A percentile compares a stretch with the other conserved stretches of the same genome.
phyloP scores from a whole-genome alignment of 2,888 invertebrate genomes.

The Meiosimyza platycephala region DNA sequence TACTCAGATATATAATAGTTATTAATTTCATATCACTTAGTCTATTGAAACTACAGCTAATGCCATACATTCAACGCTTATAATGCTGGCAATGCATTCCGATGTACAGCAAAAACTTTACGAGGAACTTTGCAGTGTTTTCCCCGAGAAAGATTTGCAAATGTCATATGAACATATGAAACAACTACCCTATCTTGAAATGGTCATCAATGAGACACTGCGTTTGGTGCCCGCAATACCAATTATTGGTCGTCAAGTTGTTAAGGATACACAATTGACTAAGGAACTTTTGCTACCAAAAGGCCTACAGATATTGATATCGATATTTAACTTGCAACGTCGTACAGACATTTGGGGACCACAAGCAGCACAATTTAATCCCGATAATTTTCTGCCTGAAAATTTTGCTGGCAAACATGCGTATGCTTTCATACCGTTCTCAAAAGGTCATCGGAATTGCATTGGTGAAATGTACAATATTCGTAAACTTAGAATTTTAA shows the following conservation, averaged over 20 bases:
- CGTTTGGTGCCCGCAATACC: constrained; percentile 49
- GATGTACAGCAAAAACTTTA: constrained; percentile 43
- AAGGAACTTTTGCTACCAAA: constrained; percentile 45
- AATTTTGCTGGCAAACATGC: constrained; percentile 47
- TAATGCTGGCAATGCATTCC: constrained; percentile 48
- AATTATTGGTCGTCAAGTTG: constrained; percentile 46
- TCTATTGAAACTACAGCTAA: constrained; percentile 48
- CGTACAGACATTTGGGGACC: constrained; percentile 50
- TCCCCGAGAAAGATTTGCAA: constrained; percentile 43
- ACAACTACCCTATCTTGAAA: constrained; percentile 50
- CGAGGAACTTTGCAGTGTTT: constrained; percentile 42
- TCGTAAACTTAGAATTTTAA: background rate
- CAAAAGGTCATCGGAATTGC: constrained; percentile 52
- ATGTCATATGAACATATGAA: constrained; percentile 43
- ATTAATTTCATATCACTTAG: constrained; percentile 30
- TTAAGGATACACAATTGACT: constrained; percentile 38
- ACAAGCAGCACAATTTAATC: constrained; percentile 47
- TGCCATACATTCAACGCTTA: constrained; percentile 38
- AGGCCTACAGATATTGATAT: constrained; percentile 42
- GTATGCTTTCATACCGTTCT: constrained; percentile 53
- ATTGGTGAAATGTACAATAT: constrained; percentile 45
- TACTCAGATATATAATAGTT: constrained; percentile 9
- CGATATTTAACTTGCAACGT: constrained; percentile 48
- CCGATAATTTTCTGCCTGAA: constrained; percentile 49
- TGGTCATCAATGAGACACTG: constrained; percentile 50